Percentiles rank a stretch among this genome's conserved stretches.
These are phyloP conservation scores for Progne subis DNA, from an alignment of 2,113 vertebrate genomes.

Conservation along the genomic window DNA sequence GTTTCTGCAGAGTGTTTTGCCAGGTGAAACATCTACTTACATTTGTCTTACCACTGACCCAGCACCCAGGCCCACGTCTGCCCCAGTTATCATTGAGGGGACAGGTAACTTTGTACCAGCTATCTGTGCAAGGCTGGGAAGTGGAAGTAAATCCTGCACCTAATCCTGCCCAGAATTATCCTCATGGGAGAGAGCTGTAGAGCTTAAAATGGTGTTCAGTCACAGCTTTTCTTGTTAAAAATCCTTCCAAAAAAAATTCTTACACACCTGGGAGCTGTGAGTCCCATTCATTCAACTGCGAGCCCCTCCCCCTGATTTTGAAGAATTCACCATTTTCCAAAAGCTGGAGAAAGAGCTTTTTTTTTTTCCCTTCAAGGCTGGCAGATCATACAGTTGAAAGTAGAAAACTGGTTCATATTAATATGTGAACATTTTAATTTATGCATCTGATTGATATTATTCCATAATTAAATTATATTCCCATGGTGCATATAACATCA, in stretches of 20 bases:
- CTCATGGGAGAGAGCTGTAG: neutral
- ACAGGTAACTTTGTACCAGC: neutral
- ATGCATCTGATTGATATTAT: constrained; percentile 43
- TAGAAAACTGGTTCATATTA: neutral
- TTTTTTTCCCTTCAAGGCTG: neutral
- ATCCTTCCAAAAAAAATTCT: neutral
- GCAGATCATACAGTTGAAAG: neutral
- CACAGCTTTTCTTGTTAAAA: neutral
- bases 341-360: neutral
- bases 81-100: neutral
- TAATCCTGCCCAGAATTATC: neutral
- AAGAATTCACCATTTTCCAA: neutral
- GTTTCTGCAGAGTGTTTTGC: neutral
- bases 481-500: constrained; percentile 37
- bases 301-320: neutral
- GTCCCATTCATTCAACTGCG: neutral
- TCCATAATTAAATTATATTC: constrained; percentile 67
- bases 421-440: constrained; percentile 30
- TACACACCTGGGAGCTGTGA: neutral
- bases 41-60: neutral
- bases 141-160: neutral
- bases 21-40: neutral
- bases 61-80: neutral
- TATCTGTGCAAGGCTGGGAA: neutral
- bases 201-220: neutral